Percentiles rank a stretch among this genome's conserved stretches.
These are phyloP conservation scores for Drosophila rubida DNA, from an alignment of 2,888 invertebrate genomes.

Conservation along the genomic window DNA sequence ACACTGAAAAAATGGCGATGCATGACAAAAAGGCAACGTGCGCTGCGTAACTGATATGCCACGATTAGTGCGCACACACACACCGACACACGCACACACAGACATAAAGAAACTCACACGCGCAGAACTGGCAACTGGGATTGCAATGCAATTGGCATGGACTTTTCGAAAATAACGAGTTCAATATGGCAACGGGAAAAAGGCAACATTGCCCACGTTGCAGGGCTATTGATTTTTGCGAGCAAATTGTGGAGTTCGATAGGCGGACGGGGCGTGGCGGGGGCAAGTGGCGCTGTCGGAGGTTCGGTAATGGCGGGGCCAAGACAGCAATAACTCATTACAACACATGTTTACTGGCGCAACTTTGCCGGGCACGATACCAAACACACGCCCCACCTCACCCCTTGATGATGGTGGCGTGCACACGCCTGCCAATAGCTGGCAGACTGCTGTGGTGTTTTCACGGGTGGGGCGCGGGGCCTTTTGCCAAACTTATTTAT, in stretches of 20 bases:
- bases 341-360: constrained; percentile 73
- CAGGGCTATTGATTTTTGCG: constrained; percentile 63
- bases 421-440: constrained; percentile 24
- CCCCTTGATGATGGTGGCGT: constrained; percentile 1
- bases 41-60: constrained; percentile 73
- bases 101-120: constrained; percentile 2
- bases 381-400: background rate
- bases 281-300: background rate
- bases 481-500: constrained; percentile 66
- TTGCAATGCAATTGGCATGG: constrained; percentile 63
- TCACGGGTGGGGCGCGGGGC: background rate
- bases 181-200: constrained; percentile 38
- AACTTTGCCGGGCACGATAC: constrained; percentile 51
- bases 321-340: constrained; percentile 77
- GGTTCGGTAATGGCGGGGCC: constrained; percentile 20
- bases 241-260: background rate
- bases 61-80: constrained; percentile 62
- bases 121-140: constrained; percentile 4
- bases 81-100: constrained; percentile 4
- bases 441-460: background rate
- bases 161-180: constrained; percentile 64
- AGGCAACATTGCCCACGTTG: constrained; percentile 33
- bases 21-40: constrained; percentile 63
- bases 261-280: background rate
- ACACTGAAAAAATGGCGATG: constrained; percentile 50